phyloP scores from a whole-genome alignment of 2,797 vertebrate species.

The Huso huso region DNA sequence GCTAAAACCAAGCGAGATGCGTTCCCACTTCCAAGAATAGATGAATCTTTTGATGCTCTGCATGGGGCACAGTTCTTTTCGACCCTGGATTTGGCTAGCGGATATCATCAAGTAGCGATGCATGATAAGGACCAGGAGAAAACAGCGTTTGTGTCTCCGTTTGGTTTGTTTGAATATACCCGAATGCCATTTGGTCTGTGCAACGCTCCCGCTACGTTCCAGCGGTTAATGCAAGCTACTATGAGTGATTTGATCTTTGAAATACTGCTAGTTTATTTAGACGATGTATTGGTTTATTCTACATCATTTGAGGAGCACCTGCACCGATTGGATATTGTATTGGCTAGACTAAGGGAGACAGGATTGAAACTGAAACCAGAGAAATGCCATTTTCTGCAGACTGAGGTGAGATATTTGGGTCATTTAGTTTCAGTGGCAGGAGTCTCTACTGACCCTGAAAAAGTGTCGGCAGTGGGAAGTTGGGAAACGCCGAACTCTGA shows the following conservation, averaged over 20 bases:
- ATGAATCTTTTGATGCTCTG: too few relatives aligned
- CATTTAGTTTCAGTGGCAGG: conserved; percentile 16
- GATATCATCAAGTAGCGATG: too few relatives aligned
- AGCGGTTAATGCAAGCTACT: background rate
- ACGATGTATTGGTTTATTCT: conserved; percentile 14
- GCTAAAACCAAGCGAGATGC: too few relatives aligned
- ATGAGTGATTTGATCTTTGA: conserved; percentile 17
- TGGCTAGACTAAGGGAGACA: background rate
- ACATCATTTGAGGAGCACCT: background rate
- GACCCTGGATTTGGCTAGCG: too few relatives aligned
- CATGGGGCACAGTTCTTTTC: too few relatives aligned
- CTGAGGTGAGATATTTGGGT: conserved; percentile 11
- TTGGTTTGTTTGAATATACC: too few relatives aligned
- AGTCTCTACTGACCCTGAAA: conserved; percentile 10
- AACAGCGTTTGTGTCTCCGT: too few relatives aligned
- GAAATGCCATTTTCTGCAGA: conserved; percentile 14
- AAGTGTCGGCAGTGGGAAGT: background rate
- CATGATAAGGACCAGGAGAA: too few relatives aligned
- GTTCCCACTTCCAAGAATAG: too few relatives aligned
- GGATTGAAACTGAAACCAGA: conserved; percentile 11
- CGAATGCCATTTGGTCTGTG: too few relatives aligned
- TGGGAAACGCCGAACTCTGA: conserved; percentile 5
- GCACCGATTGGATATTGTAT: conserved; percentile 9
- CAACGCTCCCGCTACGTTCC: too few relatives aligned
- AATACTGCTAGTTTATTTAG: conserved; percentile 8